Base-by-base conservation (phyloP, 2,113 vertebrate species). In the Vulpes lagopus region DNA sequence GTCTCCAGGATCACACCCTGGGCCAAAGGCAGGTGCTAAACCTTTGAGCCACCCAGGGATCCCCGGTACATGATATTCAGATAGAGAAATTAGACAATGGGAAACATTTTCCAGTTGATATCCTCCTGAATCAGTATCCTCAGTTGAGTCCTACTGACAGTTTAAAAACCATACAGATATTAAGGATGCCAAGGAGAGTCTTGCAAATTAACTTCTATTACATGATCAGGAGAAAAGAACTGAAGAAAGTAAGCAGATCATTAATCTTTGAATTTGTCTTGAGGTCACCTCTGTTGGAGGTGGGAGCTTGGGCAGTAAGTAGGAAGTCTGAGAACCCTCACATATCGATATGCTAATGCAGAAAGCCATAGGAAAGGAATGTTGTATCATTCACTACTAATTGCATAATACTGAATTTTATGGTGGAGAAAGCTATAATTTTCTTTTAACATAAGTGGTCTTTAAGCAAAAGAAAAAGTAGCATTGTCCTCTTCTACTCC, bases 191-290 rank as follows among this genome's bases (percentile, higher is more conserved):
- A 93, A 89, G 27, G 35, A 60, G 2, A 2, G 16, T 71, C 55
- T 94, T 71, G 20, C 8, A 89, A 97, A 92, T 95, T 93, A 96
- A 55, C 81, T 38, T 85, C 6, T 85, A 73, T 67, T 93, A 86
- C 4, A 43, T 49, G 57, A 89, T 43, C 22, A 80, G 32, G 71
- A 93, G 15, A 32, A 97, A 92, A 86, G 32, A 91, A 11, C 15
- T 60, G 53, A 78, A 67, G 64, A 82, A 93, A 94, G 11, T 12
- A 67, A 16, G 38, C 22, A 90, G 53, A 82, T 86, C 30, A 67
- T 93, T 93, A 93, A 78, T 93, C 59, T 82, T 78, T 80, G 30
- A 88, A 30, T 53, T 62, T 73, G 1, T 51, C 53, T 82, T 0
- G 2, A 87, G 49, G 60, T 96, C 51, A 96, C 49, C 11, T 93